Conservation (phyloP, 2,888 invertebrate genomes). For the Ptilodon capucinus region DNA sequence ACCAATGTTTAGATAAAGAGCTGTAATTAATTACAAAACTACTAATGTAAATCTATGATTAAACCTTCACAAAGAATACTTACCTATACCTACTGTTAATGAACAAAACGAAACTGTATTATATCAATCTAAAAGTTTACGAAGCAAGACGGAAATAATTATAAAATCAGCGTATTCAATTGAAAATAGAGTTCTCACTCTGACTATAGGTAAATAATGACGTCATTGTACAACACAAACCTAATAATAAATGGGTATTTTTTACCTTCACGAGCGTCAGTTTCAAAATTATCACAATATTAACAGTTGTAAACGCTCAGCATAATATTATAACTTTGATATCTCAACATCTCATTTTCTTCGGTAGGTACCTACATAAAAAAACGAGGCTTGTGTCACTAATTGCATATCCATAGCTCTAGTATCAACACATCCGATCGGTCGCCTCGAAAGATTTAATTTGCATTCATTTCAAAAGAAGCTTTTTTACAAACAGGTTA, state of each 20-base stretch:
- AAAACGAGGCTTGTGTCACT: conserved; percentile 64
- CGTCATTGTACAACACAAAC: no score
- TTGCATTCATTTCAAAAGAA: conserved; percentile 21
- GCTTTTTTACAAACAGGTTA: conserved; percentile 29
- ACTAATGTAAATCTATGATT: no score
- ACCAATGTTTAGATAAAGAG: no score
- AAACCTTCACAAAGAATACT: neutral
- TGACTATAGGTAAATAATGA: conserved; percentile 8
- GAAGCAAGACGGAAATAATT: conserved; percentile 40
- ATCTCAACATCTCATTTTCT: conserved; percentile 45
- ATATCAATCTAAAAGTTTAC: conserved; percentile 42
- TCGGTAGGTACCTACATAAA: conserved; percentile 7
- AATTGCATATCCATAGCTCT: conserved; percentile 74
- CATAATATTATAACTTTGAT: conserved; percentile 23
- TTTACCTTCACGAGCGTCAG: neutral
- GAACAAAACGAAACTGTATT: conserved; percentile 23
- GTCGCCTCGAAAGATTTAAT: conserved; percentile 45
- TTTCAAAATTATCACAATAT: conserved; percentile 23
- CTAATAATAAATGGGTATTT: no score
- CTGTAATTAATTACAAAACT: no score
- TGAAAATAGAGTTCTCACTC: conserved; percentile 6
- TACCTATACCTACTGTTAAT: no score
- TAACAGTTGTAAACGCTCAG: conserved; percentile 14
- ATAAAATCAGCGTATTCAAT: conserved; percentile 24
- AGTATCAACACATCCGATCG: conserved; percentile 78